phyloP scores from a whole-genome alignment of 2,113 vertebrate species.

The Apistogramma diplotaenia region DNA sequence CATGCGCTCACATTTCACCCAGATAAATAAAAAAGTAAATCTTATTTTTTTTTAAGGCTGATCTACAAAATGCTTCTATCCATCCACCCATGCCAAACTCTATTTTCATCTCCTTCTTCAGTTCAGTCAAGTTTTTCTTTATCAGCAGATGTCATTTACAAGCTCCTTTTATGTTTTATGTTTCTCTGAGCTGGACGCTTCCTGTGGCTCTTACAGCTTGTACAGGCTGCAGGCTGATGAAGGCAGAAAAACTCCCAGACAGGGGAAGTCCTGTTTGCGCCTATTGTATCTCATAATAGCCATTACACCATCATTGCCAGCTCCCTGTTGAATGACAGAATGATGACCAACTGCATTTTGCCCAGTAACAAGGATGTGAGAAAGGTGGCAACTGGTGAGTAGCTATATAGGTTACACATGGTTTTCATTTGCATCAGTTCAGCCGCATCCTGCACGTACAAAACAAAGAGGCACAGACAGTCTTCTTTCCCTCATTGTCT shows the following conservation, averaged over 20 bases:
- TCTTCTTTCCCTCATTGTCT: not conserved
- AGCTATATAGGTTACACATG: constrained; percentile 60
- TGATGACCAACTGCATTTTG: constrained; percentile 18
- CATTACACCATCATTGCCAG: constrained; percentile 7
- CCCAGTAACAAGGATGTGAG: constrained; percentile 41
- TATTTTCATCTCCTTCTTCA: not conserved
- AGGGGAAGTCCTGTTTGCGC: constrained; percentile 53
- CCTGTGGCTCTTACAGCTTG: constrained; percentile 21
- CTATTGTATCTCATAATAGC: constrained; percentile 44
- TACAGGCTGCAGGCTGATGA: constrained; percentile 16
- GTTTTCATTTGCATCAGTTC: constrained; percentile 56
- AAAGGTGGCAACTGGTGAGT: constrained; percentile 12
- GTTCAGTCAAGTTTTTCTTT: not conserved
- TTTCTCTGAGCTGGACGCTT: constrained; percentile 32
- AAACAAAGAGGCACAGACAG: constrained; percentile 12
- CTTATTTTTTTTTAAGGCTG: not conserved
- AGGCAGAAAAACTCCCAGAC: constrained; percentile 30
- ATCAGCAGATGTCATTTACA: not conserved
- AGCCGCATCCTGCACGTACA: constrained; percentile 46
- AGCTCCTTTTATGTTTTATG: constrained; percentile 10
- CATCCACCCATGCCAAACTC: not conserved
- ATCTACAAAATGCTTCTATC: not conserved
- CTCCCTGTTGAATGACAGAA: not conserved
- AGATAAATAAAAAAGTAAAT: constrained; percentile 22
- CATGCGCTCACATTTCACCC: constrained; percentile 40